Evolutionary conservation across 2,797 vertebrate species (phyloP).

Genomic region (Carduelis carduelis): DNA sequence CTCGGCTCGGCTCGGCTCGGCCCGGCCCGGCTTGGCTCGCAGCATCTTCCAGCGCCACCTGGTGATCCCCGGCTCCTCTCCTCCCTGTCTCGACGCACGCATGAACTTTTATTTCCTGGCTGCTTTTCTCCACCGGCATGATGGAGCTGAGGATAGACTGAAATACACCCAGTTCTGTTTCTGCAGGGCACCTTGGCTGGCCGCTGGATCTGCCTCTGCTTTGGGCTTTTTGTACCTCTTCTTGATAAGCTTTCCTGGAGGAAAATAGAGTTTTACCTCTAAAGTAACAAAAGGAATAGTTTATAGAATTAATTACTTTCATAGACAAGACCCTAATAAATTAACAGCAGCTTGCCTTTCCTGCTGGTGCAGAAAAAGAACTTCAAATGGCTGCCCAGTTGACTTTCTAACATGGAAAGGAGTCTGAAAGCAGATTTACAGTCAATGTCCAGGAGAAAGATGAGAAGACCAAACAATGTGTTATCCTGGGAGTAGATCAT

Average conservation of each 20-base stretch:
- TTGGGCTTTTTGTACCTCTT: rapidly evolving
- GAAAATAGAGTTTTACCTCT: not conserved
- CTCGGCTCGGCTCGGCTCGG: not conserved
- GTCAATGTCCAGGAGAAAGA: not conserved
- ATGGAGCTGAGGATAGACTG: not conserved
- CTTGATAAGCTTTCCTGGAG: not conserved
- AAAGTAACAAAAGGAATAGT: not conserved
- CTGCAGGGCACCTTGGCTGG: not conserved
- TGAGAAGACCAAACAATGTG: not conserved
- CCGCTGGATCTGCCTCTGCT: not conserved
- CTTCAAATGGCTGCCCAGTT: not conserved
- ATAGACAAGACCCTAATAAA: not conserved
- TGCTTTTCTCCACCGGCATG: not conserved
- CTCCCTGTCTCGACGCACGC: rapidly evolving
- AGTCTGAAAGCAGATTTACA: not conserved
- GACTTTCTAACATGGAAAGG: not conserved
- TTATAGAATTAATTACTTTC: not conserved
- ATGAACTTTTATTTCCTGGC: rapidly evolving
- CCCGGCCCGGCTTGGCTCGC: not conserved
- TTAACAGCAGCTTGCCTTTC: not conserved
- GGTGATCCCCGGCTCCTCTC: not conserved
- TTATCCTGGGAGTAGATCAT: not conserved
- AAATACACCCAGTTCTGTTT: not conserved
- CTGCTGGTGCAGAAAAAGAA: not conserved
- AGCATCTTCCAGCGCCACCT: slow-evolving; percentile 25